phyloP scores from a whole-genome alignment of 2,888 invertebrate genomes.

The Lepidochrysops patricia region DNA sequence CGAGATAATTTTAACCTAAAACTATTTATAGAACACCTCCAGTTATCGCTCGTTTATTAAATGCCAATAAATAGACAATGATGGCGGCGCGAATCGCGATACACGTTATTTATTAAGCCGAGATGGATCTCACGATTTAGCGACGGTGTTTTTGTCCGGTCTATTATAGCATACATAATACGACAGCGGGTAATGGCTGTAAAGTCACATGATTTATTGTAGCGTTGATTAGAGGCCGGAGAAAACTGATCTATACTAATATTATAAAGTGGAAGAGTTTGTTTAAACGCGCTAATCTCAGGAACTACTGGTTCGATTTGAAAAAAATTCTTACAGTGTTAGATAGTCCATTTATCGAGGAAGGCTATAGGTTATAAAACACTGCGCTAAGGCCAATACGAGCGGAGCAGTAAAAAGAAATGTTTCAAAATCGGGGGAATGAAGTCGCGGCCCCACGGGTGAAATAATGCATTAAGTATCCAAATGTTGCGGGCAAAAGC shows the following conservation, averaged over 20 bases:
- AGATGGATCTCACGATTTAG: not conserved
- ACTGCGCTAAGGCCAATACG: no score
- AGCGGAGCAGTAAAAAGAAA: no score
- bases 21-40: not conserved
- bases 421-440: no score
- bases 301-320: no score
- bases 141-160: not conserved
- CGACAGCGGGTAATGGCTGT: not conserved
- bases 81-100: not conserved
- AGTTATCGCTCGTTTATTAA: not conserved
- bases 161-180: not conserved
- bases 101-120: not conserved
- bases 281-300: no score
- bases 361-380: no score
- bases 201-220: not conserved
- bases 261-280: not conserved
- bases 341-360: no score
- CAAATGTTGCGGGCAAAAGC: no score
- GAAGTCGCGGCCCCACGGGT: no score
- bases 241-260: not conserved
- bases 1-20: slow-evolving; percentile 8
- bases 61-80: not conserved
- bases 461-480: no score
- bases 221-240: not conserved
- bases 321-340: no score